Conservation (phyloP, 2,113 vertebrate species). For the Plotosus lineatus region DNA sequence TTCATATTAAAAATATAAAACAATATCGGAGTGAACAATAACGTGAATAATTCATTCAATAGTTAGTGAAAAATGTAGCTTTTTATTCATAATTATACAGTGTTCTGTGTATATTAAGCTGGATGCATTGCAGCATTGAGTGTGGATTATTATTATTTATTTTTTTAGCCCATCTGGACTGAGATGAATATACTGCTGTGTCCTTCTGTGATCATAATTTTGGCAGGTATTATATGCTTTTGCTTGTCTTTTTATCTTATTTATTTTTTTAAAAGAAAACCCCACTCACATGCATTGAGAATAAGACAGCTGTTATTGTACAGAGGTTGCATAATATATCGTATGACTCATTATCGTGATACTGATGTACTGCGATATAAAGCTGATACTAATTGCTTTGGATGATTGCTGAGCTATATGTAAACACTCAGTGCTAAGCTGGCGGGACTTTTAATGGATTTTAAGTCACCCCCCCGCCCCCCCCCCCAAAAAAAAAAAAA, state of each 20-base stretch:
- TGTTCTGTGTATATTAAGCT: neutral
- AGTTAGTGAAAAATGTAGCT: neutral
- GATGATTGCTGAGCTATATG: neutral
- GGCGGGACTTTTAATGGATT: too few species aligned
- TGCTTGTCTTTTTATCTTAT: neutral
- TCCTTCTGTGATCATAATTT: constrained; percentile 48
- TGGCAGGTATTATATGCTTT: constrained; percentile 63
- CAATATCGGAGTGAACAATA: too few species aligned
- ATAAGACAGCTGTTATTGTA: neutral
- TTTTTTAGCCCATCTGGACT: constrained; percentile 60
- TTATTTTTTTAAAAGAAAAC: neutral
- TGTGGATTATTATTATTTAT: neutral
- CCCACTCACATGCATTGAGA: too few species aligned
- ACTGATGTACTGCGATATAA: neutral
- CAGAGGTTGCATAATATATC: neutral
- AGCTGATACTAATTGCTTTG: too few species aligned
- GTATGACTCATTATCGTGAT: neutral
- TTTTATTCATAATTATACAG: neutral
- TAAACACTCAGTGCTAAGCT: neutral
- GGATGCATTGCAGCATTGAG: neutral
- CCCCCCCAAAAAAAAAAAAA: too few species aligned
- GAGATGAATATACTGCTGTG: constrained; percentile 65
- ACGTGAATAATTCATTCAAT: too few species aligned
- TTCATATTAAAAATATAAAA: too few species aligned
- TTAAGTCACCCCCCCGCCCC: too few species aligned